These are phyloP conservation scores for Yponomeuta plumbellus DNA, from an alignment of 2,888 invertebrate genomes.

Conservation along the genomic window DNA sequence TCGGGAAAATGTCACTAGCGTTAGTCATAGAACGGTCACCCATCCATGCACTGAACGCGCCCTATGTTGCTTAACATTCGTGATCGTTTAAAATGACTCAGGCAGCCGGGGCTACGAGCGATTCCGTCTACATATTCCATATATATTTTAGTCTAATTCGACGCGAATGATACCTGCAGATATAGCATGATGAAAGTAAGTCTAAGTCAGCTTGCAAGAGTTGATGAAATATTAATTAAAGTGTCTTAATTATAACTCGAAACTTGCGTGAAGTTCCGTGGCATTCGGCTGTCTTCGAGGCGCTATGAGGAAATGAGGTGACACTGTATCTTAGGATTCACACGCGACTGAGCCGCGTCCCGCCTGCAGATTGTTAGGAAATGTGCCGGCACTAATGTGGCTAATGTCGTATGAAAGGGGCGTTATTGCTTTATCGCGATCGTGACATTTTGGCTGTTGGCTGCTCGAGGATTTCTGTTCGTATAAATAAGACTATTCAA, in stretches of 20 bases:
- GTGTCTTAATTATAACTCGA: constrained; percentile 7
- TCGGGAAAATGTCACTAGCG: too few relatives aligned
- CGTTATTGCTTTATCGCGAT: constrained; percentile 65
- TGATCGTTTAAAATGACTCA: too few relatives aligned
- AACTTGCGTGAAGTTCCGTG: constrained; percentile 16
- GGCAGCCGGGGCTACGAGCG: too few relatives aligned
- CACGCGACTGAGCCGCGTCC: constrained; percentile 57
- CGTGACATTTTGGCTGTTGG: constrained; percentile 44
- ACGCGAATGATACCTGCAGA: too few relatives aligned
- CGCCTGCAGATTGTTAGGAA: constrained; percentile 70
- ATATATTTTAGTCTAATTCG: too few relatives aligned
- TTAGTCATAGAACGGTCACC: too few relatives aligned
- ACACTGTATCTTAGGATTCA: constrained; percentile 75
- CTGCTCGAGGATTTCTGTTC: neutral
- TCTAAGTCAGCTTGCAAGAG: neutral
- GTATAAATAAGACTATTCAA: neutral
- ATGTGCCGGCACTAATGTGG: constrained; percentile 74
- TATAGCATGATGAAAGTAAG: neutral
- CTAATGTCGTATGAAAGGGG: constrained; percentile 75
- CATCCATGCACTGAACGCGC: too few relatives aligned
- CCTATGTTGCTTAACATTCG: too few relatives aligned
- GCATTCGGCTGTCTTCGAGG: constrained; percentile 31
- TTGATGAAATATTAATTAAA: neutral
- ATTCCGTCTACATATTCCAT: too few relatives aligned
- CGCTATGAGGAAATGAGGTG: constrained; percentile 62